phyloP scores from a whole-genome alignment of 2,797 vertebrate species.

The Philypnodon macrostomus region DNA sequence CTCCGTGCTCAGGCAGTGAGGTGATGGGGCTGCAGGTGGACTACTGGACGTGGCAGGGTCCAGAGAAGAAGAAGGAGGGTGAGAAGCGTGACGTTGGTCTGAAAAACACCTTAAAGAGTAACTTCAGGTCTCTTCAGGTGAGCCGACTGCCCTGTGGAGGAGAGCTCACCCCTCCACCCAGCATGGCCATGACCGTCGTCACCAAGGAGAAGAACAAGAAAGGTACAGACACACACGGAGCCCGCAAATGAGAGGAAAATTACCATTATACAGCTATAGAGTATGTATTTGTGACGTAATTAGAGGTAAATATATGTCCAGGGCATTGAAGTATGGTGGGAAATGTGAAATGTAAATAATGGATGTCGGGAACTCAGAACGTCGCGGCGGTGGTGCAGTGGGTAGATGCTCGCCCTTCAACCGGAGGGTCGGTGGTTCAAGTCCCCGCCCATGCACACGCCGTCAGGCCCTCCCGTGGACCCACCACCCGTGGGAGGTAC shows the following conservation, averaged over 20 bases:
- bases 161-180: conserved; percentile 73
- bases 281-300: not conserved
- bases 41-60: conserved; percentile 80
- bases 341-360: no score
- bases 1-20: conserved; percentile 75
- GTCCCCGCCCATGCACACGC: no score
- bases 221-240: conserved; percentile 38
- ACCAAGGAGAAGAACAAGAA: conserved; percentile 86
- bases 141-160: conserved; percentile 77
- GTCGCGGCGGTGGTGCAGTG: no score
- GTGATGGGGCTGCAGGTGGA: conserved; percentile 84
- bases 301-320: not conserved
- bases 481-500: no score
- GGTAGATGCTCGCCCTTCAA: no score
- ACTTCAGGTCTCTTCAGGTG: conserved; percentile 83
- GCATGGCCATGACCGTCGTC: conserved; percentile 84
- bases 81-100: conserved; percentile 78
- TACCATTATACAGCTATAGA: not conserved
- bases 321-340: not conserved
- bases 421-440: no score
- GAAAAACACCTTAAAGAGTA: conserved; percentile 83
- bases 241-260: not conserved
- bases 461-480: no score
- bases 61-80: conserved; percentile 77
- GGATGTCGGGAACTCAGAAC: no score